These are phyloP conservation scores for Panulirus ornatus DNA, from an alignment of 1,140 invertebrate species.

Conservation along the genomic window DNA sequence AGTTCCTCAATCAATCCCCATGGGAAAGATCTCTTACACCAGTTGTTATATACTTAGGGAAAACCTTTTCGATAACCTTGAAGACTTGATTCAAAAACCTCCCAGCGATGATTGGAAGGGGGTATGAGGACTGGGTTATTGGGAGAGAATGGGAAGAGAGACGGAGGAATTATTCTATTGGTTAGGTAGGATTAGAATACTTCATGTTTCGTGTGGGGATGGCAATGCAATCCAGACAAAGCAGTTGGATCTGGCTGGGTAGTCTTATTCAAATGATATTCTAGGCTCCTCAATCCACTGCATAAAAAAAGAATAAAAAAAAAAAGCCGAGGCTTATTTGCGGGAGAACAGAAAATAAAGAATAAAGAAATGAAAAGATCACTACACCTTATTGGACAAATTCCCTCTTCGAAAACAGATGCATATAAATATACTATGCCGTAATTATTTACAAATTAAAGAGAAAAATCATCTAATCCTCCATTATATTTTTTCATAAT, in stretches of 20 bases:
- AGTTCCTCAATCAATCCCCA: conserved; percentile 46
- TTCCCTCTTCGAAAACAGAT: too few relatives aligned
- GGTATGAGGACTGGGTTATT: not conserved
- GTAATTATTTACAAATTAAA: too few relatives aligned
- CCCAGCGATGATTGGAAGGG: not conserved
- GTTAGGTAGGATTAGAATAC: not conserved
- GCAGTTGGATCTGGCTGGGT: not conserved
- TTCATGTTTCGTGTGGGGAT: not conserved
- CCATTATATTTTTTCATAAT: conserved; percentile 49
- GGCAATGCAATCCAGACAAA: not conserved
- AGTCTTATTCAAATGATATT: conserved; percentile 12
- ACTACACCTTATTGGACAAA: too few relatives aligned
- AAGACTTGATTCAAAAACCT: not conserved
- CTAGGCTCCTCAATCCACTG: not conserved
- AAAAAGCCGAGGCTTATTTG: not conserved
- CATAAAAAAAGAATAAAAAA: too few relatives aligned
- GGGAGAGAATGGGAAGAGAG: not conserved
- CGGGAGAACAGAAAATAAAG: not conserved
- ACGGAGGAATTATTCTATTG: not conserved
- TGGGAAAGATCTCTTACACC: conserved; percentile 6
- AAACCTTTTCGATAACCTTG: not conserved
- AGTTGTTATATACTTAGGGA: too few relatives aligned
- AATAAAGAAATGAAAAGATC: not conserved
- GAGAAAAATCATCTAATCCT: conserved; percentile 11
- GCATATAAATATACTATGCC: not conserved